phyloP scores from a whole-genome alignment of 2,888 invertebrate genomes.

The Heliconius ismenius region DNA sequence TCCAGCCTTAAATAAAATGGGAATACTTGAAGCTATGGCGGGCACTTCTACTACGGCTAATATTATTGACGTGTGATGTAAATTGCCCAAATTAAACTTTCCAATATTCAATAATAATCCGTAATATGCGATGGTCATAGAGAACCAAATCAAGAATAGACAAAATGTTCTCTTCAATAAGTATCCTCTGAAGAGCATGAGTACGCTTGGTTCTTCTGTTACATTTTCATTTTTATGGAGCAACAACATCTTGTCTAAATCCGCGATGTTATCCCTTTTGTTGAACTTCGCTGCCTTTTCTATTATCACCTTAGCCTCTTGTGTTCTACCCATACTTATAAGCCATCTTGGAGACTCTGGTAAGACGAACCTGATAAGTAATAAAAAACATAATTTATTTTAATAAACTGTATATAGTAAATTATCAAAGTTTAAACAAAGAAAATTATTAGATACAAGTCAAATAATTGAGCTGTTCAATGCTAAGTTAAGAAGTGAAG shows the following conservation, averaged over 20 bases:
- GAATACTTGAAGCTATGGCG: constrained; percentile 88
- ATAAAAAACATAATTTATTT: not conserved
- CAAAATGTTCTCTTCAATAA: constrained; percentile 86
- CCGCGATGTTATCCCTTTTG: constrained; percentile 83
- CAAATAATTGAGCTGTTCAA: constrained; percentile 1
- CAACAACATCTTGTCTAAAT: constrained; percentile 86
- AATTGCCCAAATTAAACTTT: constrained; percentile 87
- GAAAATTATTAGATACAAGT: not conserved
- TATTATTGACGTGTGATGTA: constrained; percentile 88
- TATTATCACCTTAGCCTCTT: constrained; percentile 85
- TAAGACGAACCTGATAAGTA: constrained; percentile 84
- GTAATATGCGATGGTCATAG: constrained; percentile 89
- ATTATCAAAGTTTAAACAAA: not conserved
- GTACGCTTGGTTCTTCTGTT: constrained; percentile 79
- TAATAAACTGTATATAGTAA: not conserved
- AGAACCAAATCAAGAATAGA: constrained; percentile 88
- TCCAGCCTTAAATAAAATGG: constrained; percentile 88
- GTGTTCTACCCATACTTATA: constrained; percentile 86
- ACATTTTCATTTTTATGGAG: constrained; percentile 71
- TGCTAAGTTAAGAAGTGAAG: constrained; percentile 3
- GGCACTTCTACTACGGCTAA: constrained; percentile 90
- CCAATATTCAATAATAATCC: constrained; percentile 88
- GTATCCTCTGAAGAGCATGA: constrained; percentile 85
- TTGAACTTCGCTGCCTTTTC: constrained; percentile 85
- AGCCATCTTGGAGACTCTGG: constrained; percentile 92